Evolutionary conservation across 2,113 vertebrate genomes (phyloP), one percentile per base, ranked within the genome.

Genomic region (Perca schrenkii): DNA sequence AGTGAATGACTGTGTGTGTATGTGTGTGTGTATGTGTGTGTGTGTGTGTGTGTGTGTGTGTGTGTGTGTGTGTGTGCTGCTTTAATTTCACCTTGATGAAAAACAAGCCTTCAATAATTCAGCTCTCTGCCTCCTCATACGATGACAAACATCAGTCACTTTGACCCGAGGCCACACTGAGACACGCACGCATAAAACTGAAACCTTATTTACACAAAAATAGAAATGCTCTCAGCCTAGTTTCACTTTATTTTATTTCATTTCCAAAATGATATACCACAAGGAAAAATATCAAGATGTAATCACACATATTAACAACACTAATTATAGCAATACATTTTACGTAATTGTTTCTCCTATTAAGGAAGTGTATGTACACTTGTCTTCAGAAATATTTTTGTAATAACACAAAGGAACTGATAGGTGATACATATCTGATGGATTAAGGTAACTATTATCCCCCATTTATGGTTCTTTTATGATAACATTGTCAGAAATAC

Each of bases 21-120:
- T 65, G 57, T 77, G 80, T 79, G 36, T 57, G 21, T 25, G 40
- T 87, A 76, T 50, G 65, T 46, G n/a, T 31, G 50, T 14, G 46
- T 46, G 4, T 63, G 77, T 61, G 36, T 56, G 64, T 40, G 52
- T 67, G 22, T 66, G 13, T 10, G 25, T 53, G 36, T 34, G 31
- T 49, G 17, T 5, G 7, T 72, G 40, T 60, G n/a, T 12, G 11
- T 43, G 68, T 52, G 31, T 13, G 65, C 34, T 54, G 61, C 85
- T 89, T 86, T 85, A 85, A 83, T 85, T 86, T 75, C 81, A 73
- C 31, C 67, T 60, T 77, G 83, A 79, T 86, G 85, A 88, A 83
- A 88, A 89, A 82, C 85, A 86, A 53, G 66, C 25, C 70, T 77
- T 85, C 79, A 85, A 86, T 90, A 88, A 80, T 87, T 89, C 86